Evolutionary conservation across 2,797 vertebrate species (phyloP), one percentile per base, ranked within the genome.

Genomic region (Carapus acus): DNA sequence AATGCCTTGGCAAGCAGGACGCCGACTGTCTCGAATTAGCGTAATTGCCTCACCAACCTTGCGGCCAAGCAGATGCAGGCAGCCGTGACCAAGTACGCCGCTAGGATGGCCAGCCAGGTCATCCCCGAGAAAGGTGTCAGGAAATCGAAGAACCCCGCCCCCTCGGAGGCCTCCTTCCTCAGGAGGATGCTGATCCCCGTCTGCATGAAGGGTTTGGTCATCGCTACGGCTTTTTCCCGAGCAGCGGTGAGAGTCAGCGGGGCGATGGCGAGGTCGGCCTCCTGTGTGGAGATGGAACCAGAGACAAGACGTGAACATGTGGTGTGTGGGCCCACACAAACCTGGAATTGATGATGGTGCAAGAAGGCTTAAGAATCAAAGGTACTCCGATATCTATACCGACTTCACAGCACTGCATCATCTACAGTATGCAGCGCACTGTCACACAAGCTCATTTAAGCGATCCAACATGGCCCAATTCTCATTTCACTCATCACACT

Each of bases 191-290:
- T 90, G 23, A 94, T 91, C 1, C 93, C 92, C 0, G 91, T 94
- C 80, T 93, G 89, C 86, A 94, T 90, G 86, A 93, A 95, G 0
- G 93, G 91, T 0, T 91, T 91, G 68, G 87, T 93, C 88, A 95
- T 93, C 49, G 85, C 89, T 8, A 95, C 87, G 1, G 54, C 88
- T 42, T 85, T 88, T 60, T 92, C 92, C 33, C 93, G 80, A 8
- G 78, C 79, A 0, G 91, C 89, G 0, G 91, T 94, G 44, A 95
- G 87, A 0, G 93, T 95, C 58, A 95, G 59, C 0, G 92, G 91
- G 21, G 93, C 93, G 20, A 95, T 82, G 0, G 91, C 92, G 4
- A 95, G 82, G 64, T 94, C 92, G 1, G 90, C 92, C 61, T 94
- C 93, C 93, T 95, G 47, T 0, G 15, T 11, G 41, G 33, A 46